Evolutionary conservation across 1,140 invertebrate species (phyloP).

Genomic region (Sinonovacula constricta): DNA sequence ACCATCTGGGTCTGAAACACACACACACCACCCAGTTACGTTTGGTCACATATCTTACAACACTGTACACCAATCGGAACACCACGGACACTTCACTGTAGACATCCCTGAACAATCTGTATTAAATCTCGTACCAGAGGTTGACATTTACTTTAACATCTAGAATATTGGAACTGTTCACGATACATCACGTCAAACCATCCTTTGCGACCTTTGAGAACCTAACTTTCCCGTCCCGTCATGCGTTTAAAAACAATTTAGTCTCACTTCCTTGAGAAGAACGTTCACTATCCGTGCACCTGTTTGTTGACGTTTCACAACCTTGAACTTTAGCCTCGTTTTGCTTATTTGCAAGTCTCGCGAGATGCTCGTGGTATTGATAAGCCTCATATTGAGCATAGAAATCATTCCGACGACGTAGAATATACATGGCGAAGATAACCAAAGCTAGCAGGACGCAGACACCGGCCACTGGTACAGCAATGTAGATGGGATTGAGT

Average conservation of each 20-base stretch:
- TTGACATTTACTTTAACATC: too few species aligned
- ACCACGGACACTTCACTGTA: too few species aligned
- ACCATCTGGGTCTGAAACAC: too few species aligned
- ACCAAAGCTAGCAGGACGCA: conserved; percentile 74
- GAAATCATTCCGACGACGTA: conserved; percentile 66
- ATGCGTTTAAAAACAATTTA: conserved; percentile 72
- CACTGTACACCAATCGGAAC: too few species aligned
- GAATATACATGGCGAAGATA: conserved; percentile 76
- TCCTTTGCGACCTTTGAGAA: too few species aligned
- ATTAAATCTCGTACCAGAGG: too few species aligned
- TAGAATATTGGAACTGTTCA: too few species aligned
- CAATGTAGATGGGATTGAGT: conserved; percentile 75
- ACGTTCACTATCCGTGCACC: conserved; percentile 75
- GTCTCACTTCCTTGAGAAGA: conserved; percentile 75
- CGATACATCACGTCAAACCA: too few species aligned
- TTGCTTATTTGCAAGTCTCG: conserved; percentile 43
- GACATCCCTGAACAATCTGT: too few species aligned
- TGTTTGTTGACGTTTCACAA: conserved; percentile 53
- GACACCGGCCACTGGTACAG: conserved; percentile 74
- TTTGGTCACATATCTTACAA: too few species aligned
- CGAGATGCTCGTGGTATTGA: conserved; percentile 61
- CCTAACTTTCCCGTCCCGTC: too few species aligned
- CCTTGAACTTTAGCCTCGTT: conserved; percentile 38
- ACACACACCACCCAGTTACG: too few species aligned
- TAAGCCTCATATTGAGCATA: conserved; percentile 62